Conservation (phyloP, 1,140 invertebrate species). For the Habropoda laboriosa region DNA sequence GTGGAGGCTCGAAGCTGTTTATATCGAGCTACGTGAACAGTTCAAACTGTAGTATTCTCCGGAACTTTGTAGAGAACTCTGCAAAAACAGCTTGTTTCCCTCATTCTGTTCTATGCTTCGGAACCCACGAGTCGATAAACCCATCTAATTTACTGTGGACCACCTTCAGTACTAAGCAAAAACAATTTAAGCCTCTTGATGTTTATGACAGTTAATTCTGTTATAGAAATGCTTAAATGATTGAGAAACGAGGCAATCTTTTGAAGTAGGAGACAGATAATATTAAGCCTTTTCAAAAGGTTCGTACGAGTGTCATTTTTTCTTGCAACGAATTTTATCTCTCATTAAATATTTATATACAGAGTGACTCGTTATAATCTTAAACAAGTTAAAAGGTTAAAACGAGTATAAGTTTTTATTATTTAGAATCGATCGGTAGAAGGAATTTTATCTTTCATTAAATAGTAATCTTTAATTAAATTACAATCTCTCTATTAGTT, state of each 20-base stretch:
- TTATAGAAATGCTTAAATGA: not conserved
- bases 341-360: too few species aligned
- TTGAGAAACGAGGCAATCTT: not conserved
- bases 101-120: conserved; percentile 29
- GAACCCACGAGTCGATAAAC: conserved; percentile 44
- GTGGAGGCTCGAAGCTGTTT: conserved; percentile 10
- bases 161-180: conserved; percentile 24
- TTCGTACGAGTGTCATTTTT: too few species aligned
- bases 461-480: too few species aligned
- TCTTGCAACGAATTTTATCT: too few species aligned
- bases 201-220: conserved; percentile 11
- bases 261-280: not conserved
- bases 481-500: too few species aligned
- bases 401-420: too few species aligned
- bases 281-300: too few species aligned
- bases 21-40: not conserved
- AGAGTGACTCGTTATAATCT: too few species aligned
- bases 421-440: too few species aligned
- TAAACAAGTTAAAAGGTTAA: too few species aligned
- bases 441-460: too few species aligned
- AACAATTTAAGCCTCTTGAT: conserved; percentile 38
- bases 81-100: conserved; percentile 60
- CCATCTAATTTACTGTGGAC: conserved; percentile 39
- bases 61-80: conserved; percentile 42
- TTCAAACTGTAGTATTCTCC: conserved; percentile 30